A percentile compares a stretch with the other conserved stretches of the same genome.
These are phyloP conservation scores for Lethenteron reissneri DNA, from an alignment of 2,113 vertebrate genomes.

Conservation along the genomic window DNA sequence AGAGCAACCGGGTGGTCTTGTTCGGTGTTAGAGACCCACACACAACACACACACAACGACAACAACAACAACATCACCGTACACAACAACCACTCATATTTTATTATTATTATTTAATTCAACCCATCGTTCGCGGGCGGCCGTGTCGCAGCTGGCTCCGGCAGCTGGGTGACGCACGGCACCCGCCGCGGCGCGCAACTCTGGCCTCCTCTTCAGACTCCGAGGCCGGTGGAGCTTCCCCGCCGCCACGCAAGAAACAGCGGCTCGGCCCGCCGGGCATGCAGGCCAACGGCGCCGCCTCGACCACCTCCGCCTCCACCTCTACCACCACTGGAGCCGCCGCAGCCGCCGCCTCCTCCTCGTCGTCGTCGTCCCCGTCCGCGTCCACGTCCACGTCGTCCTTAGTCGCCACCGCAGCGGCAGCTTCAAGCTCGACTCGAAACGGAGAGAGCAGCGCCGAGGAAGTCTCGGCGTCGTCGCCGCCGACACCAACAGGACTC, in stretches of 20 bases:
- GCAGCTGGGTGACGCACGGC: too few relatives aligned
- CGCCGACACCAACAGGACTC: background rate
- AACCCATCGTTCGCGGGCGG: too few relatives aligned
- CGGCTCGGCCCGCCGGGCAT: slow-evolving; percentile 42
- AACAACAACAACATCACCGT: too few relatives aligned
- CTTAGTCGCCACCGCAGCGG: slow-evolving; percentile 20
- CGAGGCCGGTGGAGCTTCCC: slow-evolving; percentile 58
- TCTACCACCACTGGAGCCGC: slow-evolving; percentile 7
- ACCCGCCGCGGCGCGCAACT: slow-evolving; percentile 31
- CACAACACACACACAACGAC: too few relatives aligned
- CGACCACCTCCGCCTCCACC: slow-evolving; percentile 11
- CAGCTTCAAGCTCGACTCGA: slow-evolving; percentile 21
- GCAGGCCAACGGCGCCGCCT: slow-evolving; percentile 62
- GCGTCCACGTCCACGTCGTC: slow-evolving; percentile 15
- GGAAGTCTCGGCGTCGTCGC: background rate
- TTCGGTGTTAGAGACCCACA: too few relatives aligned
- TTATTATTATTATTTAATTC: too few relatives aligned
- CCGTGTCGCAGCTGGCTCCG: too few relatives aligned
- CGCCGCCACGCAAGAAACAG: slow-evolving; percentile 97
- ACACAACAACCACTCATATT: too few relatives aligned
- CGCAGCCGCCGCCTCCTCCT: slow-evolving; percentile 15
- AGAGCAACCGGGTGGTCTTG: too few relatives aligned
- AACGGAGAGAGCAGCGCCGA: slow-evolving; percentile 24
- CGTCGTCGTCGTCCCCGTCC: too few relatives aligned
- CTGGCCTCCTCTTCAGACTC: slow-evolving; percentile 94